Evolutionary conservation across 1,140 invertebrate species (phyloP), one percentile per base, ranked within the genome.

Genomic region (Eumaeus atala): DNA sequence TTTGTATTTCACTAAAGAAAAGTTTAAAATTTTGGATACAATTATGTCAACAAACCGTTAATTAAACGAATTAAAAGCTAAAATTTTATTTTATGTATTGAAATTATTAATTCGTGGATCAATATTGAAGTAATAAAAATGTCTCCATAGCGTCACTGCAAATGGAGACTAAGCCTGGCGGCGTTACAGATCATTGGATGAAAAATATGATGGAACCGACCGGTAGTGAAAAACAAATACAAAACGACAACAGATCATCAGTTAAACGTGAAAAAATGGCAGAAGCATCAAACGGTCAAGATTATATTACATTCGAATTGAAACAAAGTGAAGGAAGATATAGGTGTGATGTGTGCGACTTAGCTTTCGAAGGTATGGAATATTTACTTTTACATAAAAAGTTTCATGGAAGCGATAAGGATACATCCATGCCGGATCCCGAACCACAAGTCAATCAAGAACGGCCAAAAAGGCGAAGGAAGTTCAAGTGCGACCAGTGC

Each of bases 191-290:
- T 40, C 77, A 86, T 52, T 86, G 81, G 83, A 82, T 86, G 74
- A 86, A 84, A 71, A 81, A 72, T 80, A 82, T 86, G 66, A 86
- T 86, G 83, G 83, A 86, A 60, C 79, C 83, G 62, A 72, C 80
- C 65, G 71, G 70, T 40, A 75, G 67, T 58, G 79, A 86, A 60
- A 77, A 78, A 72, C 72, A 71, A 59, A 50, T 73, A 62, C 71
- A 71, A 61, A 74, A 79, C 70, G 77, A 85, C 55, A 73, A 72
- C 51, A 67, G 68, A 59, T 79, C 71, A 44, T 77, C 69, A 48
- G 76, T 86, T 10, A 86, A 86, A 64, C 68, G 79, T 33, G 83
- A 86, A 65, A 86, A 86, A 62, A 83, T 84, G 79, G 81, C 74
- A 48, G 83, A 84, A 61, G 58, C 70, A n/a, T 83, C 75, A 51